Percentiles rank a stretch among this genome's conserved stretches.
Evolutionary conservation across 2,797 vertebrate genomes (phyloP).

Genomic region (Spondyliosoma cantharus): DNA sequence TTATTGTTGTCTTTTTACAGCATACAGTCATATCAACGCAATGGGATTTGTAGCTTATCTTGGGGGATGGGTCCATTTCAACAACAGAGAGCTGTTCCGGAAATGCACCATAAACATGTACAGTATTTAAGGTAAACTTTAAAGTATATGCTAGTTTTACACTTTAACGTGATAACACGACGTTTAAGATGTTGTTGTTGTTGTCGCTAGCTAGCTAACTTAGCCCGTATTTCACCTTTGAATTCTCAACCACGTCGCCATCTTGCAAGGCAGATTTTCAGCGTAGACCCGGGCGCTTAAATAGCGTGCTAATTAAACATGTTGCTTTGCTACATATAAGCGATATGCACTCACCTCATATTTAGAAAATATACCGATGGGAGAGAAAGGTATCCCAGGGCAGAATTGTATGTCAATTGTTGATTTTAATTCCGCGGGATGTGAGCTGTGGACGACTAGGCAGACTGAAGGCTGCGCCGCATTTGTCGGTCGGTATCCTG

Average conservation of each 20-base stretch:
- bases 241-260: constrained; percentile 87
- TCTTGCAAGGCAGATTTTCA: constrained; percentile 84
- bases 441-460: constrained; percentile 75
- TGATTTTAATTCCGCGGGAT: constrained; percentile 81
- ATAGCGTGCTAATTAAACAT: constrained; percentile 60
- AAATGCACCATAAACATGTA: constrained; percentile 51
- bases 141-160: not conserved
- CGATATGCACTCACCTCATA: constrained; percentile 83
- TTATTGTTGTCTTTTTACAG: constrained; percentile 65
- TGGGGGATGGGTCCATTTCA: constrained; percentile 73
- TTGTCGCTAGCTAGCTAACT: constrained; percentile 73
- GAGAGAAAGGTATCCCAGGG: constrained; percentile 52
- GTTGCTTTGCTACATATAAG: constrained; percentile 24
- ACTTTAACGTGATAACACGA: not conserved
- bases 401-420: constrained; percentile 48
- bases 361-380: constrained; percentile 53
- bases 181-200: constrained; percentile 63
- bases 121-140: not conserved
- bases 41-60: constrained; percentile 63
- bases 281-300: constrained; percentile 69
- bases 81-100: constrained; percentile 51
- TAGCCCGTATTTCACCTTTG: constrained; percentile 84
- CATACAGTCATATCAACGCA: constrained; percentile 60
- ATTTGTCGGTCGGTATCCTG: constrained; percentile 82
- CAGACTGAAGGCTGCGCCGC: constrained; percentile 84